Conservation (phyloP, 2,888 invertebrate genomes). For the Tenthredo mesomela region DNA sequence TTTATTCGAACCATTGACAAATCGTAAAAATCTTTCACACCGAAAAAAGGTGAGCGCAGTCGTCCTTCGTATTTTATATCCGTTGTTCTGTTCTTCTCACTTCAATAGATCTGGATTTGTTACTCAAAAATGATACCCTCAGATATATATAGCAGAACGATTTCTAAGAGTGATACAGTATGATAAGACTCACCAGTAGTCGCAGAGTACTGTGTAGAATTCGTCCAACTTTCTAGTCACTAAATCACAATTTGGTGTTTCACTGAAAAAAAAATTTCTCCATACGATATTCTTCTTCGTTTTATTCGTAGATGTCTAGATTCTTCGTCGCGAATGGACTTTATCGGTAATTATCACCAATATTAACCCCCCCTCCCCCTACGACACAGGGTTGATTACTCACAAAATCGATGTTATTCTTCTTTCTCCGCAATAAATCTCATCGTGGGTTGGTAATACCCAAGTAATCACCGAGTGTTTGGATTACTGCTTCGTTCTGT, state of each 20-base stretch:
- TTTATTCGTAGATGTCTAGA: background rate
- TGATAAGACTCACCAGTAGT: slow-evolving; percentile 1
- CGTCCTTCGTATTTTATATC: background rate
- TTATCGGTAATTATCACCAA: slow-evolving; percentile 10
- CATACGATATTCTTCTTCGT: background rate
- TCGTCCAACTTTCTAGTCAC: slow-evolving; percentile 28
- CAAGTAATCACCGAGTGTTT: background rate
- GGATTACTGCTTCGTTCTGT: background rate
- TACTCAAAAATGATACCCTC: background rate
- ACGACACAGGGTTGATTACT: slow-evolving; percentile 19
- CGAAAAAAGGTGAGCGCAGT: background rate
- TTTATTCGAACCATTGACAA: background rate
- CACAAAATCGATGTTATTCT: background rate
- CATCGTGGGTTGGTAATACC: background rate
- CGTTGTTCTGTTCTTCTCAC: background rate
- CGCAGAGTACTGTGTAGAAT: background rate
- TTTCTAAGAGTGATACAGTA: background rate
- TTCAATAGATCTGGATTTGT: background rate
- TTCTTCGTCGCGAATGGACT: background rate
- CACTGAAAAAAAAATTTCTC: slow-evolving; percentile 12
- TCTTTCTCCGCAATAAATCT: slow-evolving; percentile 2
- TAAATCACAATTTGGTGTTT: slow-evolving; percentile 3
- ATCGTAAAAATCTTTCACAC: background rate
- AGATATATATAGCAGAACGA: background rate
- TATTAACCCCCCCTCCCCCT: background rate